Evolutionary conservation across 2,888 invertebrate genomes (phyloP), one percentile per base, ranked within the genome.

Genomic region (Phengaris arion): DNA sequence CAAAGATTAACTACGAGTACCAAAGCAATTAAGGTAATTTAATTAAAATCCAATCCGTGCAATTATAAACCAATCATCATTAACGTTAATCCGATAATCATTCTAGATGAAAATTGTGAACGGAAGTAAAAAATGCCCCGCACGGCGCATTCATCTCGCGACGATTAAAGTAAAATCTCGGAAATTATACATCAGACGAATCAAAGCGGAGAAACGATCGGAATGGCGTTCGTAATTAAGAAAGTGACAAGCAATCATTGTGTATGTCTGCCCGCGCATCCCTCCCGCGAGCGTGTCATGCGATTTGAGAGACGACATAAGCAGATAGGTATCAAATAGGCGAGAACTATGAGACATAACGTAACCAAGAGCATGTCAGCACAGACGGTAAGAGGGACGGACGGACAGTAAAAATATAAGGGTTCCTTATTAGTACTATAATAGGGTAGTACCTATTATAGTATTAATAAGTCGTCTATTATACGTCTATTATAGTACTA

Each of bases 201-300:
- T 79, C 80, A 77, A 84, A 79, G 84, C 81, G 84, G 89, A 89
- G 89, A 90, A 89, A 90, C 86, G 85, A 80, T 81, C 81, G 79
- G 80, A 81, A 84, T 82, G 85, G 85, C 87, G 87, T 64, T 64
- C 64, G 82, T 89, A 87, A 89, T 90, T 88, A 89, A 85, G 86
- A 91, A 91, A 91, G 91, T 91, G 91, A 90, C 90, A 87, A 86
- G 88, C 87, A 91, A 91, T 92, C 91, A 90, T 83, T 78, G 79
- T 83, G 86, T 85, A 83, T 83, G 83, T 82, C 83, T 84, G 86
- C 64, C 77, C 52, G 75, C 57, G 55, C 69, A 22, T 48, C 74
- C 64, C 51, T 64, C 0, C 7, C 48, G 59, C 48, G 22, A 59
- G 8, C 22, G 59, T 13, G 74, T 13, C 13, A 22, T 22, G 72